These are phyloP conservation scores for Cheilosia vulpina DNA, from an alignment of 2,888 invertebrate species.

Conservation along the genomic window DNA sequence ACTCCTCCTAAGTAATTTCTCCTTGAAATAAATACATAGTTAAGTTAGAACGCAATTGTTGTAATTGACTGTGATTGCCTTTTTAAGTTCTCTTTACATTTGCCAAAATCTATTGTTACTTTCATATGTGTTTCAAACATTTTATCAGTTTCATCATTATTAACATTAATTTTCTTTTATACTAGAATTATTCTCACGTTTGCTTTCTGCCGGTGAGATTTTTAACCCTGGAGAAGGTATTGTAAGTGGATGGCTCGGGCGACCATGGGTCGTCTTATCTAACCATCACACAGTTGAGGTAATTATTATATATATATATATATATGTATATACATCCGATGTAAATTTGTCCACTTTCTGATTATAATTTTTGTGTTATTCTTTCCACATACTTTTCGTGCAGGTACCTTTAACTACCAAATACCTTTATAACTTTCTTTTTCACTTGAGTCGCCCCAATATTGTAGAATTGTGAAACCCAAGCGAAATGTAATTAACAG, in stretches of 20 bases:
- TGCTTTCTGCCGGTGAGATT: constrained; percentile 73
- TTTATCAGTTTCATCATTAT: background rate
- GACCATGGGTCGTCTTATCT: constrained; percentile 77
- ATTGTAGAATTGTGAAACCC: constrained; percentile 34
- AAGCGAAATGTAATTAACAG: constrained; percentile 38
- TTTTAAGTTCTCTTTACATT: background rate
- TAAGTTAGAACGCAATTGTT: no score
- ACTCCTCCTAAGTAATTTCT: no score
- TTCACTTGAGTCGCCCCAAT: constrained; percentile 15
- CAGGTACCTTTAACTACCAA: constrained; percentile 20
- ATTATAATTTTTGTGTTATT: constrained; percentile 23
- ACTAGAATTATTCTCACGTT: constrained; percentile 76
- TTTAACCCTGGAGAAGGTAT: constrained; percentile 76
- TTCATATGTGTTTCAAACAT: background rate
- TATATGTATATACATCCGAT: background rate
- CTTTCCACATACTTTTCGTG: constrained; percentile 9
- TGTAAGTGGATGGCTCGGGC: constrained; percentile 76
- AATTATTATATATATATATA: constrained; percentile 43
- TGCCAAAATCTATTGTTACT: background rate
- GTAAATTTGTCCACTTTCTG: constrained; percentile 21
- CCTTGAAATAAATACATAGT: no score
- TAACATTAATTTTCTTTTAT: constrained; percentile 46
- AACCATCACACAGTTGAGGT: constrained; percentile 76
- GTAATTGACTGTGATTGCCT: background rate
- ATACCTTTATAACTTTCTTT: constrained; percentile 36